Evolutionary conservation across 2,888 invertebrate genomes (phyloP), one percentile per base, ranked within the genome.

Genomic region (Pandemis cinnamomeana): DNA sequence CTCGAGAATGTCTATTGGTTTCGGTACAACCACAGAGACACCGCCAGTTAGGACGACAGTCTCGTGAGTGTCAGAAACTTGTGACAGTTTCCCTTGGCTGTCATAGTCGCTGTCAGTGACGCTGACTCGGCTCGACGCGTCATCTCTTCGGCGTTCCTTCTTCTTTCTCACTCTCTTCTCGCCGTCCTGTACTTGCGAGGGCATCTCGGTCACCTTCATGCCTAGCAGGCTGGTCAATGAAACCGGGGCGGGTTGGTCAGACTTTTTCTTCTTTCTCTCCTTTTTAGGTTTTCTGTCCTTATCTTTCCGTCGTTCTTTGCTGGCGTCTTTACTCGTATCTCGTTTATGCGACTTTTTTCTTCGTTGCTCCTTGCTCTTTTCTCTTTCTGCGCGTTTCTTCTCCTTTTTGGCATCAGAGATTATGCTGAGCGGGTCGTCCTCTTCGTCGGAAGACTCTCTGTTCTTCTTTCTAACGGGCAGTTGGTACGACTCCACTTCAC

Each of bases 1-100:
- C 20, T 58, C 3, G 7, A 7, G 20, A 20, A 20, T 86, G 71
- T 87, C 87, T 1, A 88, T 87, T 1, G 88, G 87, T 62, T 85
- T 89, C 1, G 87, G 76, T 53, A 90, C 89, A n/a, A 90, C 91
- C 87, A 91, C 90, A 41, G 87, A 86, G 74, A 89, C 77, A 27
- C 89, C 89, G 72, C 92, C 93, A 67, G 86, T 87, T 15, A 89
- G 68, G 1, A 91, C 86, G 55, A 86, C 81, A 5, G 82, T 77
- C 27, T 87, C 87, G 71, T 81, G 85, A 2, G 78, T 81, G 75
- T 87, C 88, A 0, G 87, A 86, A 60, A 61, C 42, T 4, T 71
- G 74, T 6, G 88, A 89, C 2, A 83, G 83, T 68, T 88, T 90
- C n/a, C 84, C 87, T 83, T 89, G 91, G 71, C 86, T 90, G 41